Percentiles rank a stretch among this genome's conserved stretches.
phyloP scores from a whole-genome alignment of 2,888 invertebrate genomes.

The Chloroclysta siterata region DNA sequence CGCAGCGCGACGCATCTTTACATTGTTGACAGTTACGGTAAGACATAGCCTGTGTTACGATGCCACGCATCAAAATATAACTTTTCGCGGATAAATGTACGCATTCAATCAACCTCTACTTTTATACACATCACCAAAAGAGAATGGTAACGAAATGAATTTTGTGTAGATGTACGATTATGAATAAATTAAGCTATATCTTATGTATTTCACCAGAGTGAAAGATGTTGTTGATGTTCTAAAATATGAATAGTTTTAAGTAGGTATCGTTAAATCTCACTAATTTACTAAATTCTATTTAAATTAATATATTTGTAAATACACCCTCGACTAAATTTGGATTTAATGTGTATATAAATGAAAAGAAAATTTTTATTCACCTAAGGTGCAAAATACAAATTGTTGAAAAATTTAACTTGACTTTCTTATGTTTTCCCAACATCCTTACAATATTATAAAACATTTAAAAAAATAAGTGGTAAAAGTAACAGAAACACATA shows the following conservation, averaged over 20 bases:
- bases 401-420: conserved; percentile 75
- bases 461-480: too few relatives aligned
- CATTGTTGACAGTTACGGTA: conserved; percentile 58
- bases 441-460: not conserved
- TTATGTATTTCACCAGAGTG: conserved; percentile 76
- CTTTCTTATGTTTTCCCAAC: conserved; percentile 48
- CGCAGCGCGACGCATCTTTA: conserved; percentile 43
- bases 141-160: conserved; percentile 70
- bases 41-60: conserved; percentile 49
- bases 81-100: conserved; percentile 48
- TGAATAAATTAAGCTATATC: conserved; percentile 61
- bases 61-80: conserved; percentile 48
- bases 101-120: conserved; percentile 52
- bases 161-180: conserved; percentile 57
- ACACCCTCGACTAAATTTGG: conserved; percentile 83
- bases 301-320: conserved; percentile 86
- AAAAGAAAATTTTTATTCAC: conserved; percentile 81
- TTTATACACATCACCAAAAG: conserved; percentile 66
- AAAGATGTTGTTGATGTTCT: conserved; percentile 84
- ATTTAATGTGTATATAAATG: conserved; percentile 85
- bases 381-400: conserved; percentile 84
- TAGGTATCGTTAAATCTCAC: conserved; percentile 85
- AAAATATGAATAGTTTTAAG: conserved; percentile 75
- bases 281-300: conserved; percentile 85
- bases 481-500: too few relatives aligned